Evolutionary conservation across 2,888 invertebrate species (phyloP).

Genomic region (Hofmannophila pseudospretella): DNA sequence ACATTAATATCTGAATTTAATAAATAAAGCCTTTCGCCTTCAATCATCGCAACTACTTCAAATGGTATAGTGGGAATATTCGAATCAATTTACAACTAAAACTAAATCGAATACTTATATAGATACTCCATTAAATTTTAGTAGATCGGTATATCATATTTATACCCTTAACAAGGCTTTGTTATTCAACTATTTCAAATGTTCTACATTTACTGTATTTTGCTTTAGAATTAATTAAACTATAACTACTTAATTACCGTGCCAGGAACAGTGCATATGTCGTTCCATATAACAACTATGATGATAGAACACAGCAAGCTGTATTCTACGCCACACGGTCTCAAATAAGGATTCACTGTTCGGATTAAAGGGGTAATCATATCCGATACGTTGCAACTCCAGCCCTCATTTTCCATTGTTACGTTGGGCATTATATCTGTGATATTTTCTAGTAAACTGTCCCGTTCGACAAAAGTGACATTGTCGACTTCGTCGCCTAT

Average conservation of each 20-base stretch:
- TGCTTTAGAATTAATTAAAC: no score
- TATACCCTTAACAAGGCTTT: no score
- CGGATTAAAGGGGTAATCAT: slow-evolving; percentile 80
- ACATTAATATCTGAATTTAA: no score
- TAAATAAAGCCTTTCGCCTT: no score
- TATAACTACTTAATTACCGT: slow-evolving; percentile 44
- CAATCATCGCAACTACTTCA: no score
- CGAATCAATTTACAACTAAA: no score
- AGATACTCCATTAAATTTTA: no score
- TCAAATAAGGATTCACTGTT: slow-evolving; percentile 85
- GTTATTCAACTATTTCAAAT: no score
- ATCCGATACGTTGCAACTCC: slow-evolving; percentile 65
- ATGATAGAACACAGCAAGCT: slow-evolving; percentile 88
- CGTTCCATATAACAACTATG: slow-evolving; percentile 88
- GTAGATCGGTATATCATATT: no score
- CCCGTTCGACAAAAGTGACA: slow-evolving; percentile 25
- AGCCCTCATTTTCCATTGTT: slow-evolving; percentile 33
- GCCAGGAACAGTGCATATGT: slow-evolving; percentile 78
- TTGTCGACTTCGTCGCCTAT: slow-evolving; percentile 39
- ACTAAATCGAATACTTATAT: no score
- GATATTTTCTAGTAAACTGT: background rate
- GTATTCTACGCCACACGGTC: slow-evolving; percentile 90
- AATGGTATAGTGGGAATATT: no score
- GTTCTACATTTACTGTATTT: no score
- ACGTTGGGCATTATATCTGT: slow-evolving; percentile 20